Evolutionary conservation across 2,113 vertebrate genomes (phyloP), one percentile per base, ranked within the genome.

Genomic region (Siphamia tubifer): DNA sequence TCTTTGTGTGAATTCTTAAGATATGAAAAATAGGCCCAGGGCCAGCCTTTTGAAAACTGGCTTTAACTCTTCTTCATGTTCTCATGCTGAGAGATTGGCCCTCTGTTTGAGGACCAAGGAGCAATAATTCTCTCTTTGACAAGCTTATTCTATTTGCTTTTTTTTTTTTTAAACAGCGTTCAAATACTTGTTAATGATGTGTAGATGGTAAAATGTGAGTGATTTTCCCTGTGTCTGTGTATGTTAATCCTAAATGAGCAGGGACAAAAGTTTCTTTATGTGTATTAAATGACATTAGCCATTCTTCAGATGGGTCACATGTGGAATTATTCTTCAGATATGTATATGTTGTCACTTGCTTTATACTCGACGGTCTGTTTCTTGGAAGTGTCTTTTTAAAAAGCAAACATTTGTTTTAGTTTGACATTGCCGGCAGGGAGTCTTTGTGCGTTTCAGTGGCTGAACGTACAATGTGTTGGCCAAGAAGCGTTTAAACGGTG

Each of bases 1-100:
- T 86, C 78, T 86, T 85, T 72, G 79, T 85, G 71, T 79, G 74
- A 83, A 85, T 85, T 80, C 68, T 62, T 77, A 53, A 81, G 85
- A 86, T 85, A 84, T 73, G 73, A 67, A 86, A 79, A 65, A 68
- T 47, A 70, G 79, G 80, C 85, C 83, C 27, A 35, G 36, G 60
- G 85, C 84, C 75, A 85, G 63, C 52, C 85, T 75, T 86, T 84
- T 83, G 63, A 82, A 75, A 68, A 35, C 31, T 69, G 62, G 53
- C 74, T 80, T 74, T 39, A 69, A 70, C 55, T 76, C 65, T 48
- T 64, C 68, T 60, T 25, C 12, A 1, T 76, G 65, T 56, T 64
- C 56, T 74, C 68, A 30, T 25, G 56, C 77, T 76, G 48, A 71
- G 74, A 74, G 56, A 68, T 73, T 12, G 6, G 15, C 49, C 10